These are phyloP conservation scores for Syngnathus acus DNA, from an alignment of 2,797 vertebrate genomes.

Conservation along the genomic window DNA sequence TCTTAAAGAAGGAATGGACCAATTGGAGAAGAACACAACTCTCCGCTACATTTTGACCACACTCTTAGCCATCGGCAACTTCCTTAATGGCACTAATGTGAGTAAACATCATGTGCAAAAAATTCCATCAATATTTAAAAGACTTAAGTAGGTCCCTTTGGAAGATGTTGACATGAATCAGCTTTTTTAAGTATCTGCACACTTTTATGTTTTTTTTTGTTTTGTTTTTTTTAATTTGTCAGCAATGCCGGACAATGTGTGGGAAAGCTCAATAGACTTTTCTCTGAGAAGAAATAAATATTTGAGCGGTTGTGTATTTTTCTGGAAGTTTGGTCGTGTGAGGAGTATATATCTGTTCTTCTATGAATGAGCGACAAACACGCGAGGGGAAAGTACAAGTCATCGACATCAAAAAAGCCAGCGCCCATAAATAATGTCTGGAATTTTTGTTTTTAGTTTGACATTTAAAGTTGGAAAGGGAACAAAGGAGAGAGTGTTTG, in stretches of 20 bases:
- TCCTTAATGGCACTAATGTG: conserved; percentile 94
- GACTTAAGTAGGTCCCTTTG: background rate
- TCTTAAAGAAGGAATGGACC: conserved; percentile 97
- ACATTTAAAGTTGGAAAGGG: conserved; percentile 60
- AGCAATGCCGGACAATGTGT: conserved; percentile 39
- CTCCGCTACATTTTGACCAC: conserved; percentile 90
- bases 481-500: conserved; percentile 58
- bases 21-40: conserved; percentile 93
- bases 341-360: conserved; percentile 16
- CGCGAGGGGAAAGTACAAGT: conserved; percentile 47
- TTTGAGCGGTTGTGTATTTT: background rate
- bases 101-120: conserved; percentile 47
- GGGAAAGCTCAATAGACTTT: conserved; percentile 31
- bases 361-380: conserved; percentile 32
- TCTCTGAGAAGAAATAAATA: background rate
- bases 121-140: background rate
- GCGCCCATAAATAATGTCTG: conserved; percentile 52
- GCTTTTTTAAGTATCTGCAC: background rate
- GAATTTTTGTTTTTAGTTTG: conserved; percentile 51
- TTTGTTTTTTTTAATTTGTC: conserved; percentile 30
- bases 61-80: conserved; percentile 91
- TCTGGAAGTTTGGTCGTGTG: conserved; percentile 12
- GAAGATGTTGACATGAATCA: background rate
- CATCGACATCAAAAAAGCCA: conserved; percentile 55
- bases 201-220: background rate